Evolutionary conservation across 2,888 invertebrate genomes (phyloP).

Genomic region (Platerodrilus igneus): DNA sequence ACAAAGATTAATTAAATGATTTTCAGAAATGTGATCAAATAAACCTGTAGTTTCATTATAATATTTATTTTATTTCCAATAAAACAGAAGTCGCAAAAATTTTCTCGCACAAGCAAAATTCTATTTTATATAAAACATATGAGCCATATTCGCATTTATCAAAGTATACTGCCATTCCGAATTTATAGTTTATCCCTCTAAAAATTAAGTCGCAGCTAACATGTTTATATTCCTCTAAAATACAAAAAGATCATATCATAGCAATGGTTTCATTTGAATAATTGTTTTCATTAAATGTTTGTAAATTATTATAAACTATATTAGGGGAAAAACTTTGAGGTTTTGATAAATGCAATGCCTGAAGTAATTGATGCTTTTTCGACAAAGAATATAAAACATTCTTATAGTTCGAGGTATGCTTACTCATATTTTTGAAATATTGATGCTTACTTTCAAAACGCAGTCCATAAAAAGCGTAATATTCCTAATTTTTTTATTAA

Average conservation of each 20-base stretch:
- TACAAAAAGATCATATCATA: background rate
- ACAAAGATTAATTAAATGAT: too few species aligned
- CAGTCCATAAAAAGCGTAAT: slow-evolving; percentile 24
- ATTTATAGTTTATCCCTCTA: slow-evolving; percentile 3
- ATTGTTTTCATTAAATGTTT: background rate
- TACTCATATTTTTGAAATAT: slow-evolving; percentile 19
- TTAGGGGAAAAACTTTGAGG: background rate
- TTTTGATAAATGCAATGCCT: slow-evolving; percentile 6
- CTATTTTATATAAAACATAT: slow-evolving; percentile 1
- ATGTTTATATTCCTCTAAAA: background rate
- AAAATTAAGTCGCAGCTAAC: background rate
- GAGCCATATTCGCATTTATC: background rate
- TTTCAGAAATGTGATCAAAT: too few species aligned
- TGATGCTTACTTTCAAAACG: slow-evolving; percentile 29
- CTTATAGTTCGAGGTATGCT: slow-evolving; percentile 20
- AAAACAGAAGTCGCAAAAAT: too few species aligned
- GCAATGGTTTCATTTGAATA: background rate
- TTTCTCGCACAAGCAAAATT: too few species aligned
- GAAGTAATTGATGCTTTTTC: slow-evolving; percentile 18
- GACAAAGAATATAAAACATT: slow-evolving; percentile 15
- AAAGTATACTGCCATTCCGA: slow-evolving; percentile 5
- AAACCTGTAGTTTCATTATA: too few species aligned
- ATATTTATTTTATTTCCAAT: too few species aligned
- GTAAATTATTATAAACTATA: background rate
- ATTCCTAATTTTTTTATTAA: slow-evolving; percentile 27